phyloP scores from a whole-genome alignment of 2,888 invertebrate genomes.

The Meiosimyza decipiens region DNA sequence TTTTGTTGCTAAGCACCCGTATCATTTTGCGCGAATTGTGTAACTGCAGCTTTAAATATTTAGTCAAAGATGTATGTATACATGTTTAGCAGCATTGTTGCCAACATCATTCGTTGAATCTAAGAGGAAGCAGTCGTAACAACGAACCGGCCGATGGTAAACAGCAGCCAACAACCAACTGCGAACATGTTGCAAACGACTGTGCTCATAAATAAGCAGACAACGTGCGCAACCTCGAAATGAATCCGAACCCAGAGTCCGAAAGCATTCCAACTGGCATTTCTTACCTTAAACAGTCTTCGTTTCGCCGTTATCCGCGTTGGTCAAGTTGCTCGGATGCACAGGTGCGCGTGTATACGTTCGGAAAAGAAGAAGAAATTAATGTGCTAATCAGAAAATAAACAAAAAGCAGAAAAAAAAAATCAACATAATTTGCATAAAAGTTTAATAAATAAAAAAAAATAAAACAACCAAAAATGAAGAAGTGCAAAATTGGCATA shows the following conservation, averaged over 20 bases:
- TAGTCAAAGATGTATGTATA: too few relatives aligned
- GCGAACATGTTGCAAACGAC: conserved; percentile 18
- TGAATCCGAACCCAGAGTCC: conserved; percentile 6
- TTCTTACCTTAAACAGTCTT: conserved; percentile 40
- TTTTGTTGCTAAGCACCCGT: too few relatives aligned
- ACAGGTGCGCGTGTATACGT: conserved; percentile 31
- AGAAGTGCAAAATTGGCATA: not conserved
- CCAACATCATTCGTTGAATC: not conserved
- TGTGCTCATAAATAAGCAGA: not conserved
- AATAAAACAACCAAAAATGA: not conserved
- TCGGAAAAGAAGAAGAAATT: not conserved
- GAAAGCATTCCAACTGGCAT: not conserved
- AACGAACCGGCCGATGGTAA: not conserved
- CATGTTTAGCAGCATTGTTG: not conserved
- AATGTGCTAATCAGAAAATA: not conserved
- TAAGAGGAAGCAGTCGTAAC: not conserved
- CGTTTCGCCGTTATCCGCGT: conserved; percentile 43
- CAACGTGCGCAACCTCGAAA: not conserved
- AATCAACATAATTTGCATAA: conserved; percentile 16
- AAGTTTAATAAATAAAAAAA: not conserved
- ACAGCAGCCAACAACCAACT: not conserved
- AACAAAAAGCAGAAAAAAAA: conserved; percentile 15
- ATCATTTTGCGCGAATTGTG: too few relatives aligned
- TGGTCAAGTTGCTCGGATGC: conserved; percentile 26
- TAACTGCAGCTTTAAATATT: too few relatives aligned